These are phyloP conservation scores for Rhamnusium bicolor DNA, from an alignment of 2,888 invertebrate species.

Conservation along the genomic window DNA sequence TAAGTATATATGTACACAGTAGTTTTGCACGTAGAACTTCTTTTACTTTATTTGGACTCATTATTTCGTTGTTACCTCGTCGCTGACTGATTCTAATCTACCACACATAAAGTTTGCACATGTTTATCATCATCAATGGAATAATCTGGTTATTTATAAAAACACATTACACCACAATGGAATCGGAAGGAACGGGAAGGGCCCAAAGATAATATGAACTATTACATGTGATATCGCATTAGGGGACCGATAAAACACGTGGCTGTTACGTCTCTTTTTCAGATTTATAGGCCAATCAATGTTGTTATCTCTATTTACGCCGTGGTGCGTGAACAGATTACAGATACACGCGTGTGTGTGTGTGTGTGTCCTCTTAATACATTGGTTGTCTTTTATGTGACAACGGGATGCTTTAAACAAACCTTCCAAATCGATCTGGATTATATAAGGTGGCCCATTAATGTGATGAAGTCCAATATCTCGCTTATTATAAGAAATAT, in stretches of 20 bases:
- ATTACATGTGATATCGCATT: slow-evolving; percentile 22
- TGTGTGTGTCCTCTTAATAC: slow-evolving; percentile 20
- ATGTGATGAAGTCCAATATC: too few relatives aligned
- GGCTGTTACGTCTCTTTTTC: slow-evolving; percentile 24
- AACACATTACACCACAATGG: slow-evolving; percentile 3
- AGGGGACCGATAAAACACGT: slow-evolving; percentile 4
- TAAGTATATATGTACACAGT: too few relatives aligned
- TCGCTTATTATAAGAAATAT: too few relatives aligned
- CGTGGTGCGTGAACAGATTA: slow-evolving; percentile 30
- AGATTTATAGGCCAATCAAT: slow-evolving; percentile 29
- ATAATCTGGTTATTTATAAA: background rate
- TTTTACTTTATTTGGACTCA: too few relatives aligned
- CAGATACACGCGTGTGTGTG: slow-evolving; percentile 21
- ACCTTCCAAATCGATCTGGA: background rate
- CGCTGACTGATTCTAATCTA: background rate
- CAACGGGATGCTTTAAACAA: slow-evolving; percentile 10
- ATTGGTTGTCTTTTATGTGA: slow-evolving; percentile 25
- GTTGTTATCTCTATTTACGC: slow-evolving; percentile 33
- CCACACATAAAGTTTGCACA: background rate
- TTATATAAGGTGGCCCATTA: too few relatives aligned
- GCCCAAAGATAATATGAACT: slow-evolving; percentile 16
- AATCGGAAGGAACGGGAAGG: background rate
- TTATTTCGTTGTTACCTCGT: background rate
- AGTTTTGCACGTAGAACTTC: too few relatives aligned
- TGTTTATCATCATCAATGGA: background rate